These are phyloP conservation scores for Limenitis camilla DNA, from an alignment of 2,888 invertebrate species.

Conservation along the genomic window DNA sequence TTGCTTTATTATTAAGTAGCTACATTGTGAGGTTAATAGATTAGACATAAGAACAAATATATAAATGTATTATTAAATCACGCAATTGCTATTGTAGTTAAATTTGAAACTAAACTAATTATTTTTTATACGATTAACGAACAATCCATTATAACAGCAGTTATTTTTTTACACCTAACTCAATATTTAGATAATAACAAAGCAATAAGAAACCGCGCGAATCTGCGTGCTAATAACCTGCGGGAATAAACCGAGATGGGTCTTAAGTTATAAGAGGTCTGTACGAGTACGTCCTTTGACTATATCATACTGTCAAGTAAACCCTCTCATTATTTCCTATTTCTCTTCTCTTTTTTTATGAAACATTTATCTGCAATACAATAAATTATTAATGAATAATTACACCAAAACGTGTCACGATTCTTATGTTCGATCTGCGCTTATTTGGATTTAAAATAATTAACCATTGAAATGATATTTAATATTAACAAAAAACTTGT, in stretches of 20 bases:
- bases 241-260: constrained; percentile 9
- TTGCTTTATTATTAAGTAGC: constrained; percentile 1
- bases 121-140: neutral
- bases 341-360: too few species aligned
- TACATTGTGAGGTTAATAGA: neutral
- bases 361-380: too few species aligned
- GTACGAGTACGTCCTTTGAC: neutral
- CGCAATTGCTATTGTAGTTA: neutral
- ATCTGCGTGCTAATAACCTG: constrained; percentile 16
- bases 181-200: constrained; percentile 1
- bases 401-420: too few species aligned
- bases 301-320: neutral
- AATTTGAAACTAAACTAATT: neutral
- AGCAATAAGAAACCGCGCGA: constrained; percentile 10
- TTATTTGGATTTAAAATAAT: too few species aligned
- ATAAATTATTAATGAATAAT: too few species aligned
- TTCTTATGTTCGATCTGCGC: too few species aligned
- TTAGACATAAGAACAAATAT: too few species aligned
- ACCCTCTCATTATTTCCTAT: neutral
- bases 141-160: neutral
- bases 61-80: neutral
- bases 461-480: too few species aligned
- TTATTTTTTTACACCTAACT: constrained; percentile 1
- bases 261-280: neutral
- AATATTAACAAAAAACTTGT: too few species aligned